Percentiles rank a stretch among this genome's conserved stretches.
Conservation (phyloP, 2,888 invertebrate genomes). For the Eupeodes latifasciatus region DNA sequence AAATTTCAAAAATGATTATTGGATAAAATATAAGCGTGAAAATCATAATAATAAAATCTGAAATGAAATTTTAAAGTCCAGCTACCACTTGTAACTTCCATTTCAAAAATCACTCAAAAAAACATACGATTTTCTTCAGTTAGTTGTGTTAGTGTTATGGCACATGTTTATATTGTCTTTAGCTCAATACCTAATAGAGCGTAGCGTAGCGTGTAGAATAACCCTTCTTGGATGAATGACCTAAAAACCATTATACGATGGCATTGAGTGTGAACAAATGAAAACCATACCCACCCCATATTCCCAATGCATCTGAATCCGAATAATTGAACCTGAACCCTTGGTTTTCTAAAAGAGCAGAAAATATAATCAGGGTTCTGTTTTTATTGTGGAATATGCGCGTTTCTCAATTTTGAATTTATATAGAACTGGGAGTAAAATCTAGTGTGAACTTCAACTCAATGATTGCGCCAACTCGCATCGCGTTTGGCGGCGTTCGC, state of each 20-base stretch:
- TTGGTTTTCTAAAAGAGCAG: not conserved
- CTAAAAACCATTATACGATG: slow-evolving; percentile 10
- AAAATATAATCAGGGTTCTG: not conserved
- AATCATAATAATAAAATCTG: too few relatives aligned
- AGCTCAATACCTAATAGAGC: not conserved
- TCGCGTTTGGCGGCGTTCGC: too few relatives aligned
- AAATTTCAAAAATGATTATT: too few relatives aligned
- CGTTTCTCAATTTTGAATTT: slow-evolving; percentile 33
- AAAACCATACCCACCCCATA: not conserved
- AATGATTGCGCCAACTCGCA: slow-evolving; percentile 52
- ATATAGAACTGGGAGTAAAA: slow-evolving; percentile 36
- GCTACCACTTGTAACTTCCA: not conserved
- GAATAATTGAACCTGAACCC: slow-evolving; percentile 20
- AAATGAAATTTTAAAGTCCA: not conserved
- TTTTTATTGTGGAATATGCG: slow-evolving; percentile 32
- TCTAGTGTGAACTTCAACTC: slow-evolving; percentile 1
- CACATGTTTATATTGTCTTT: not conserved
- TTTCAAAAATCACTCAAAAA: not conserved
- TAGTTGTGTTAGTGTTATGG: not conserved
- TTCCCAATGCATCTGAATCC: not conserved
- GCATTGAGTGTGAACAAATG: not conserved
- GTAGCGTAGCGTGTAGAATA: not conserved
- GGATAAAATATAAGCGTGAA: too few relatives aligned
- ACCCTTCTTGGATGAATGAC: slow-evolving; percentile 4
- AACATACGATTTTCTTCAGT: not conserved